Evolutionary conservation across 2,888 invertebrate genomes (phyloP).

Genomic region (Nesidiocoris tenuis): DNA sequence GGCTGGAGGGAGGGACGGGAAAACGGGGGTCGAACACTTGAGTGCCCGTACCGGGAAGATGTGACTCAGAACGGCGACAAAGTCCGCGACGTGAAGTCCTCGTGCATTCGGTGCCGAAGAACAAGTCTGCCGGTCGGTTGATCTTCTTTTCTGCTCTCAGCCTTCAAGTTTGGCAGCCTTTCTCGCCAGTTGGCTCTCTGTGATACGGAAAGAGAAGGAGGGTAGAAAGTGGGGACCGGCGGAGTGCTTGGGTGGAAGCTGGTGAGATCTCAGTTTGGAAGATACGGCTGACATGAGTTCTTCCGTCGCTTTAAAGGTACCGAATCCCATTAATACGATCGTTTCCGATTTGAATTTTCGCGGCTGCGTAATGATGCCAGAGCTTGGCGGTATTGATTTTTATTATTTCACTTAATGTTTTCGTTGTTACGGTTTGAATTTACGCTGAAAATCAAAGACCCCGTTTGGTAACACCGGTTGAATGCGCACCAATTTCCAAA

Average conservation of each 20-base stretch:
- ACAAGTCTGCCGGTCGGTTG: background rate
- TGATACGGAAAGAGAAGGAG: constrained; percentile 10
- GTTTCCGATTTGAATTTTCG: too few species aligned
- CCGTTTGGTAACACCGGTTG: too few species aligned
- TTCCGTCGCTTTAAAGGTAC: constrained; percentile 39
- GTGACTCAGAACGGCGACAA: background rate
- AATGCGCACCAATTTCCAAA: too few species aligned
- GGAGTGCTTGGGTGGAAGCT: constrained; percentile 33
- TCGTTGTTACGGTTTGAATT: too few species aligned
- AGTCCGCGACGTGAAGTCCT: background rate
- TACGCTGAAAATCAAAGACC: too few species aligned
- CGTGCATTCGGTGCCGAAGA: background rate
- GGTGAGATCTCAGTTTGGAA: constrained; percentile 35
- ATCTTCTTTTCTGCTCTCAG: background rate
- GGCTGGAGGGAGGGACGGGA: background rate
- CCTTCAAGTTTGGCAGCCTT: constrained; percentile 41
- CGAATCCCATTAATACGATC: background rate
- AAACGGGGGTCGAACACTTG: background rate
- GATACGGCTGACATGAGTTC: constrained; percentile 41
- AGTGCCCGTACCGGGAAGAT: background rate
- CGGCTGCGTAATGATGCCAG: too few species aligned
- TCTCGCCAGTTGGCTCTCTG: constrained; percentile 21
- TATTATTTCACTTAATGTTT: too few species aligned
- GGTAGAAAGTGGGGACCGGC: constrained; percentile 36
- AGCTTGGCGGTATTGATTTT: too few species aligned